Percentiles rank a stretch among this genome's conserved stretches.
These are phyloP conservation scores for Toxotes lorentzi DNA, from an alignment of 2,797 vertebrate genomes.

Conservation along the genomic window DNA sequence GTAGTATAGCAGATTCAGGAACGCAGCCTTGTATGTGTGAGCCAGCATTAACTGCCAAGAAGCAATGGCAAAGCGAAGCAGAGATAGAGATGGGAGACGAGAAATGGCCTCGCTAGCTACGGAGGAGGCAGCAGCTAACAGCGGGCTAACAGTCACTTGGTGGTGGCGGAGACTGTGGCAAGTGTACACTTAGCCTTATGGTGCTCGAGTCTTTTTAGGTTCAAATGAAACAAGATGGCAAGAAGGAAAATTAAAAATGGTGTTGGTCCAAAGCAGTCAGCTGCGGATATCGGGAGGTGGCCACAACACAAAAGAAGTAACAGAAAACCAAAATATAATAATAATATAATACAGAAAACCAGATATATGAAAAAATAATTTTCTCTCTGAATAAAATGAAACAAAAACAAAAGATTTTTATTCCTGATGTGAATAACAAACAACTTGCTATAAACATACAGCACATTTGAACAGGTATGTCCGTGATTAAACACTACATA, in stretches of 20 bases:
- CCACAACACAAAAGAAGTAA: slow-evolving; percentile 37
- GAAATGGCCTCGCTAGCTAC: slow-evolving; percentile 46
- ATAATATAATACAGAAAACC: too few relatives aligned
- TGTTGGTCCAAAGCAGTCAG: slow-evolving; percentile 28
- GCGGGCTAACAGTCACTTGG: slow-evolving; percentile 42
- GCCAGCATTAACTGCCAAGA: slow-evolving; percentile 60
- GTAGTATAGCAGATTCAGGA: slow-evolving; percentile 35
- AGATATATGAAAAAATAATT: too few relatives aligned
- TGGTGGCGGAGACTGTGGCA: slow-evolving; percentile 21
- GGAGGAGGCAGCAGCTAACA: slow-evolving; percentile 49
- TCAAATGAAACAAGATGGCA: slow-evolving; percentile 3
- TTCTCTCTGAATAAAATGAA: slow-evolving; percentile 37
- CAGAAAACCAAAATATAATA: slow-evolving; percentile 6
- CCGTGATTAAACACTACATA: too few relatives aligned
- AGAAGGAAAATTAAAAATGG: slow-evolving; percentile 36
- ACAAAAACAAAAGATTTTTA: neutral
- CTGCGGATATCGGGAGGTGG: slow-evolving; percentile 23
- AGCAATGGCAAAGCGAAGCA: slow-evolving; percentile 38
- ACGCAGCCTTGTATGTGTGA: slow-evolving; percentile 34
- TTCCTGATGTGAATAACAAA: slow-evolving; percentile 22
- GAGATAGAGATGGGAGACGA: slow-evolving; percentile 27
- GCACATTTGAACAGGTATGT: neutral
- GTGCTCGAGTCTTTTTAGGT: slow-evolving; percentile 4
- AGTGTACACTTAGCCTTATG: slow-evolving; percentile 26
- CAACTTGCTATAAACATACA: slow-evolving; percentile 13